A percentile compares a stretch with the other conserved stretches of the same genome.
phyloP scores from a whole-genome alignment of 2,113 vertebrate species.

The Cinclus cinclus region DNA sequence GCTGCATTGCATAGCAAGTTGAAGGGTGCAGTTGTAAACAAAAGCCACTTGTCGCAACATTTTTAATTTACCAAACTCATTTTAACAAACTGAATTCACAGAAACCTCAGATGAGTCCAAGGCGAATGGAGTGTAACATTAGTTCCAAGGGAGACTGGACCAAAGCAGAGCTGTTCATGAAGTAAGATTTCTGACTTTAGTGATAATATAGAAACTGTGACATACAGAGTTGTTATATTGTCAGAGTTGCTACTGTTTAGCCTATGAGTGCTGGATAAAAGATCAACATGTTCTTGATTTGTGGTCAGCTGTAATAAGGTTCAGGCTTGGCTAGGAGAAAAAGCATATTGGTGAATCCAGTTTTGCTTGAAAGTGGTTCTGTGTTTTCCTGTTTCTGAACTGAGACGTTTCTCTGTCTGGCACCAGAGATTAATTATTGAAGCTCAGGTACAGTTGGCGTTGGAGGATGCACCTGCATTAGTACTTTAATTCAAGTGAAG shows the following conservation, averaged over 20 bases:
- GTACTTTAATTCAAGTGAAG: background rate
- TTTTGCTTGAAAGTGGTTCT: background rate
- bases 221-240: fast-evolving
- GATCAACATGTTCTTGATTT: background rate
- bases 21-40: background rate
- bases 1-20: too few relatives aligned
- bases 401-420: background rate
- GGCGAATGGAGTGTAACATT: background rate
- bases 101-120: background rate
- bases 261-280: background rate
- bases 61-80: background rate
- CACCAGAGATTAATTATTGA: background rate
- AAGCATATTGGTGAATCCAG: background rate
- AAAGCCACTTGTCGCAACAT: background rate
- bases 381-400: background rate
- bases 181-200: background rate
- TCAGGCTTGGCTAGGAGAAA: background rate
- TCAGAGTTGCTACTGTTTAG: background rate
- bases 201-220: background rate
- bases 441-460: background rate
- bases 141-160: background rate
- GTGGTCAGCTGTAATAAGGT: background rate
- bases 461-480: background rate
- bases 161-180: background rate
- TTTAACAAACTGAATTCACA: background rate